Percentiles rank a stretch among this genome's conserved stretches.
phyloP scores from a whole-genome alignment of 2,797 vertebrate genomes.

The Centroberyx gerrardi region DNA sequence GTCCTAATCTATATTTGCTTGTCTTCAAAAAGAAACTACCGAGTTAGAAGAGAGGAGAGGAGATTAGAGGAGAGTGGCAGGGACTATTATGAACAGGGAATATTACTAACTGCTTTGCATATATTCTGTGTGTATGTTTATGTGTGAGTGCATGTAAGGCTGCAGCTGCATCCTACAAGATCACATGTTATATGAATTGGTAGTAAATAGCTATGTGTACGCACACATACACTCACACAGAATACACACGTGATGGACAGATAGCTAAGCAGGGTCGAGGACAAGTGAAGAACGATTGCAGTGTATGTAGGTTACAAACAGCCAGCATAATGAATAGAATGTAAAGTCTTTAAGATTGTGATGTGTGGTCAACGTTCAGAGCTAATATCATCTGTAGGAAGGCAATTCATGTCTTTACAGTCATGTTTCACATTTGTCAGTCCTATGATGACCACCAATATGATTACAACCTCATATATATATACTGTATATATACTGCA shows the following conservation, averaged over 20 bases:
- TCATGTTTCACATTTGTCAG: not conserved
- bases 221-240: not conserved
- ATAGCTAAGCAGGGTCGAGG: not conserved
- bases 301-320: not conserved
- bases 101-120: conserved; percentile 4
- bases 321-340: too few species aligned
- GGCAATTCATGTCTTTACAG: not conserved
- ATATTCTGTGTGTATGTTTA: not conserved
- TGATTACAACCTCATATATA: not conserved
- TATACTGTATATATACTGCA: too few species aligned
- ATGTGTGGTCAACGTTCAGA: not conserved
- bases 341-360: not conserved
- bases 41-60: conserved; percentile 19
- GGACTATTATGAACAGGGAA: not conserved
- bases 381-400: not conserved
- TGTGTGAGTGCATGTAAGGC: not conserved
- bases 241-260: not conserved
- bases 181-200: not conserved
- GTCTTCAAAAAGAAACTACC: conserved; percentile 23
- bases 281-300: not conserved
- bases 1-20: conserved; percentile 25
- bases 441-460: too few species aligned
- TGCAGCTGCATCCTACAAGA: not conserved
- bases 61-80: conserved; percentile 9
- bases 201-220: not conserved